A percentile compares a stretch with the other conserved stretches of the same genome.
Evolutionary conservation across 2,113 vertebrate genomes (phyloP).

Genomic region (Callocephalon fimbriatum): DNA sequence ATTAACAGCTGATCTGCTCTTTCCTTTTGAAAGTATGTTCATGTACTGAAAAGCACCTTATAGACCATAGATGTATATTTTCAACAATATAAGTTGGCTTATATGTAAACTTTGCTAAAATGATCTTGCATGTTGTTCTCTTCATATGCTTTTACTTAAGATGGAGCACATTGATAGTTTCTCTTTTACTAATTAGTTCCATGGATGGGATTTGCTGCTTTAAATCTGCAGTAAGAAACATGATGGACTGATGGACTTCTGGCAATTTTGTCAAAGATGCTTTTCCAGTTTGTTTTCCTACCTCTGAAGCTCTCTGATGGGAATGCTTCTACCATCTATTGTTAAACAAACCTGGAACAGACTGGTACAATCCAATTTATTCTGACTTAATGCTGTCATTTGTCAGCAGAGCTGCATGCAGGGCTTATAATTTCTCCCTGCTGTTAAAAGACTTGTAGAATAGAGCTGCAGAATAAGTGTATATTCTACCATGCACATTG

Average conservation of each 20-base stretch:
- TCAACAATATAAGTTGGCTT: neutral
- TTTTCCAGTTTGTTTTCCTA: neutral
- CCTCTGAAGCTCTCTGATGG: neutral
- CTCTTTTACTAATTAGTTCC: neutral
- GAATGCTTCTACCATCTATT: neutral
- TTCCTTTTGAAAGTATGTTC: neutral
- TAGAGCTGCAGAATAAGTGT: neutral
- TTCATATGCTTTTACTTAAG: neutral
- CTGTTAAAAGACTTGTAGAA: neutral
- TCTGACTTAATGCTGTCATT: neutral
- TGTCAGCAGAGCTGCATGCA: neutral
- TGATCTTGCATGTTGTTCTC: neutral
- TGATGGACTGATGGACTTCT: neutral
- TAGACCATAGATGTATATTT: neutral
- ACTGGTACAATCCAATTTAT: neutral
- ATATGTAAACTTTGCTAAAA: neutral
- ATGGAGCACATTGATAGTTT: neutral
- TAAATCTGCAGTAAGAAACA: neutral
- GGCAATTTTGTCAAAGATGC: neutral
- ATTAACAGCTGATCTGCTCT: neutral
- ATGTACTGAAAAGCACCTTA: neutral
- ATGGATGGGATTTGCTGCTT: neutral
- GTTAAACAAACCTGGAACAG: slow-evolving; percentile 11
- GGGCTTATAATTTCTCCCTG: neutral
- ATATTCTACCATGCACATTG: neutral